Conservation (phyloP, 2,888 invertebrate species). For the Parnassius orleans region DNA sequence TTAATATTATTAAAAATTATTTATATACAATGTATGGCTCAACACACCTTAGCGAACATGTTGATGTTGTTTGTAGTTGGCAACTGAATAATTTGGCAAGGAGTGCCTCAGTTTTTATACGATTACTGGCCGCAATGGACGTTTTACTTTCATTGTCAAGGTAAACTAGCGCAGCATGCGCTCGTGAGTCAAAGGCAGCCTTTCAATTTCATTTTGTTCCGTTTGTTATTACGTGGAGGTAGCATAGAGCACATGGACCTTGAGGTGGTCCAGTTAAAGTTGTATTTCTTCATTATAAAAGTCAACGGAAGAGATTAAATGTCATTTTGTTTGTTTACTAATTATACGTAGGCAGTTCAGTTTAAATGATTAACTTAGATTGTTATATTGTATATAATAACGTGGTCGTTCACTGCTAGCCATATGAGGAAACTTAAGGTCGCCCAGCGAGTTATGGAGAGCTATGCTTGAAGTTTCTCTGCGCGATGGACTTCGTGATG, state of each 20-base stretch:
- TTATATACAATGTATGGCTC: background rate
- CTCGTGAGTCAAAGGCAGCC: constrained; percentile 71
- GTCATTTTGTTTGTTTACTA: constrained; percentile 2
- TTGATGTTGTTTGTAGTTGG: constrained; percentile 71
- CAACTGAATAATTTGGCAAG: constrained; percentile 74
- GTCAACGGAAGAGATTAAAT: constrained; percentile 19
- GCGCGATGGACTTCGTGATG: too few relatives aligned
- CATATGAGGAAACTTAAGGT: too few relatives aligned
- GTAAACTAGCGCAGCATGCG: constrained; percentile 59
- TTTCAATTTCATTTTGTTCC: constrained; percentile 72
- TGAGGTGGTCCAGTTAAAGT: constrained; percentile 37
- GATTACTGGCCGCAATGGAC: constrained; percentile 55
- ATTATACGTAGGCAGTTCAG: too few relatives aligned
- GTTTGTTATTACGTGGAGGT: constrained; percentile 47
- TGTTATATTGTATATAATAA: too few relatives aligned
- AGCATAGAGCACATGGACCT: constrained; percentile 51
- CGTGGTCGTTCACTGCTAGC: too few relatives aligned
- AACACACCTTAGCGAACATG: constrained; percentile 79
- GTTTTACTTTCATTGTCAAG: constrained; percentile 79
- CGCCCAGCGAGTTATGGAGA: too few relatives aligned
- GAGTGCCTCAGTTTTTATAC: constrained; percentile 75
- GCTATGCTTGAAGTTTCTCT: too few relatives aligned
- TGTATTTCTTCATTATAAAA: constrained; percentile 20
- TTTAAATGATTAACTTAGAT: too few relatives aligned
- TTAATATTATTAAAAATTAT: background rate